Base-by-base conservation (phyloP, 2,797 vertebrate species). In the Mormyrus hasselquistii region DNA sequence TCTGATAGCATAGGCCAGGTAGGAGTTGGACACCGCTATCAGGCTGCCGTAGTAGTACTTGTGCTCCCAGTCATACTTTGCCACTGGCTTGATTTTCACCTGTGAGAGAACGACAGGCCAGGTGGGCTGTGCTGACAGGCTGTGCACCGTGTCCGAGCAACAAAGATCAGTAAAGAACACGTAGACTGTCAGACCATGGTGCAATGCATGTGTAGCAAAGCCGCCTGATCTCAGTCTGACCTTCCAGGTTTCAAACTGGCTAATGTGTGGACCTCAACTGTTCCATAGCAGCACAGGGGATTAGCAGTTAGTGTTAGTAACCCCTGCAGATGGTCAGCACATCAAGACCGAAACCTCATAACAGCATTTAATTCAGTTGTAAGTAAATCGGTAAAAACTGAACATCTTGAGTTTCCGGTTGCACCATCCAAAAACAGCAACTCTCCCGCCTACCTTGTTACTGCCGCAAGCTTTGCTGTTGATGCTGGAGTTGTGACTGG, bases 51-150 rank as follows among this genome's bases (percentile, higher is more conserved):
- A 99, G 90, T 99, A 99, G 93, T 99, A 99, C 91, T 99, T 99
- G 95, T 99, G 98, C 90, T 99, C 99, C 99, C 99, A 99, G 92
- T 99, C 99, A 2, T 99, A 99, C 90, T 99, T 99, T 90, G 98
- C 98, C 29, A 99, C 97, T 10, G 99, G 98, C 84, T 99, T 98
- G 93, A 99, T 99, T 95, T 99, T 99, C 87, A 99, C 99, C 99
- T 99, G 91, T 87, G 94, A 53, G 19, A 73, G 14, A 94, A n/a
- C 25, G 47, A 84, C 41, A 79, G 14, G 73, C 38, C 73, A 79
- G 73, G 73, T 41, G 14, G 16, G 6, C 69, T 76, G 12, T 10
- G 14, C 14, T 76, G 69, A 16, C 5, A 41, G 34, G 34, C 69
- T 19, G 34, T 19, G 38, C 38, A 76, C 25, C 73, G 6, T 16